Conservation (phyloP, 2,113 vertebrate genomes). For the Poecilia latipinna region DNA sequence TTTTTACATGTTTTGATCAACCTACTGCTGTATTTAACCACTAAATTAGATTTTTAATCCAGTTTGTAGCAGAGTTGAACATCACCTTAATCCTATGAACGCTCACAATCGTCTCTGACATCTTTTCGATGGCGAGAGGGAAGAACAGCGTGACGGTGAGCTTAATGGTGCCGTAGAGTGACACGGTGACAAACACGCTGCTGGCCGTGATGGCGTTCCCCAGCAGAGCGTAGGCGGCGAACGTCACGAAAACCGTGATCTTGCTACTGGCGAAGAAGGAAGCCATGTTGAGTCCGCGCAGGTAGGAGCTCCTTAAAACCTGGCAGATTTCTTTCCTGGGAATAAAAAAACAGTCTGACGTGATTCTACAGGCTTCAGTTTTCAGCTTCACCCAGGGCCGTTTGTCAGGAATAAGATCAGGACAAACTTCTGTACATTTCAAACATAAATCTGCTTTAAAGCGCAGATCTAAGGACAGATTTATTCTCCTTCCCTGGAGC, state of each 20-base stretch:
- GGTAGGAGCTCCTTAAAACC: constrained; percentile 90
- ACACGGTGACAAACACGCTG: constrained; percentile 88
- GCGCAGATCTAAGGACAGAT: no score
- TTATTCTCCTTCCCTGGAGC: not conserved
- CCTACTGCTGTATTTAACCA: no score
- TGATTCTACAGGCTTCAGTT: no score
- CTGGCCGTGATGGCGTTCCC: constrained; percentile 89
- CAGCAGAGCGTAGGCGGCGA: constrained; percentile 86
- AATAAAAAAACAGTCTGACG: no score
- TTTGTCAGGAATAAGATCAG: not conserved
- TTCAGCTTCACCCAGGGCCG: no score
- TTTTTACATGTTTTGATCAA: no score
- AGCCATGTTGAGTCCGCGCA: constrained; percentile 92
- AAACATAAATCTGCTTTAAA: no score
- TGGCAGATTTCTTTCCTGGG: constrained; percentile 90
- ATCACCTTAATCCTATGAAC: constrained; percentile 90
- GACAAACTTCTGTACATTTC: not conserved
- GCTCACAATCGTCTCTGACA: constrained; percentile 87
- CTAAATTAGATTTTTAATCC: no score
- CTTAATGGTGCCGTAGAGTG: constrained; percentile 86
- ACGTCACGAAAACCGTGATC: constrained; percentile 91
- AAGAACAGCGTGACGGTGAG: constrained; percentile 95
- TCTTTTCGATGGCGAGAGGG: constrained; percentile 88
- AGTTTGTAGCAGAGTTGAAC: no score
- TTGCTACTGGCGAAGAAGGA: constrained; percentile 93